A percentile compares a stretch with the other conserved stretches of the same genome.
These are phyloP conservation scores for Aphelinus certus DNA, from an alignment of 1,140 invertebrate species.

Conservation along the genomic window DNA sequence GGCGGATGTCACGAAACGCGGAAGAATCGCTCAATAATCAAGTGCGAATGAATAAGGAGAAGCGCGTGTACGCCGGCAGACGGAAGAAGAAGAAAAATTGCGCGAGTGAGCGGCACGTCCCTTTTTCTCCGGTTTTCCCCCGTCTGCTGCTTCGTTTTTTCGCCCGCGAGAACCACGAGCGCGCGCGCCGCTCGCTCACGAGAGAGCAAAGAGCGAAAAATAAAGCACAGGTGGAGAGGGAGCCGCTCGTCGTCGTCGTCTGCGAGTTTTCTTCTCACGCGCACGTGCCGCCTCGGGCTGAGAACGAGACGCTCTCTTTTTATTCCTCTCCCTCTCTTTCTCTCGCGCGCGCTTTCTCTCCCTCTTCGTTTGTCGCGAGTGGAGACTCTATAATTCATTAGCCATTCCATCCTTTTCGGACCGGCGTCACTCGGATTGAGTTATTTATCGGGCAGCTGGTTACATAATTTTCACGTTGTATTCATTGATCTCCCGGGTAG, in stretches of 20 bases:
- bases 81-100: neutral
- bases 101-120: neutral
- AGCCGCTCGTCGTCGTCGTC: neutral
- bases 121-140: too few relatives aligned
- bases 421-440: too few relatives aligned
- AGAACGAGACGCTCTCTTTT: neutral
- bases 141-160: too few relatives aligned
- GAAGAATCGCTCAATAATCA: neutral
- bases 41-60: neutral
- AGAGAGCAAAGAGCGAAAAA: conserved; percentile 9
- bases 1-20: neutral
- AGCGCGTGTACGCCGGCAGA: neutral
- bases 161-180: too few relatives aligned
- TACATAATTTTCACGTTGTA: too few relatives aligned
- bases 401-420: too few relatives aligned
- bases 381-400: too few relatives aligned
- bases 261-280: conserved; percentile 20
- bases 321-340: neutral
- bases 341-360: neutral
- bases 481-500: too few relatives aligned
- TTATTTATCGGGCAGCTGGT: too few relatives aligned
- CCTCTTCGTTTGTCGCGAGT: too few relatives aligned
- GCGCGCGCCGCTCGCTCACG: too few relatives aligned
- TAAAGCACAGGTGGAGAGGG: neutral
- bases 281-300: too few relatives aligned